These are phyloP conservation scores for Epinephelus malabaricus DNA, from an alignment of 2,797 vertebrate genomes.

Conservation along the genomic window DNA sequence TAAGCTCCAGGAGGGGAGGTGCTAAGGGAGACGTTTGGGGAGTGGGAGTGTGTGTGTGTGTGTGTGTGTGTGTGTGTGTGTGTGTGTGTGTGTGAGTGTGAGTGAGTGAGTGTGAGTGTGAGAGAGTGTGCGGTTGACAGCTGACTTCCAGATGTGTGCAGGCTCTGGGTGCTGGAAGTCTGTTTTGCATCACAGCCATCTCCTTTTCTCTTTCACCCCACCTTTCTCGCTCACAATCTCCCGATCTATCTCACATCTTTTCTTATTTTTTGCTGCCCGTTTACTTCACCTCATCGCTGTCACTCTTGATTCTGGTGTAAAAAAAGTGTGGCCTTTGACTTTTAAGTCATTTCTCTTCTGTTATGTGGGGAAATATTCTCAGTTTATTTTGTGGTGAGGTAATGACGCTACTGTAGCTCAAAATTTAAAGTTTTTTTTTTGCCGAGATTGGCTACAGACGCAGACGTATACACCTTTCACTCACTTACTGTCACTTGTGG, in stretches of 20 bases:
- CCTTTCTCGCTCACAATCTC: conserved; percentile 46
- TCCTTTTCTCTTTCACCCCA: conserved; percentile 58
- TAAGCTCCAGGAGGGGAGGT: conserved; percentile 78
- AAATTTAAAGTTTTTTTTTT: not conserved
- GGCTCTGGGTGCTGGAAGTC: conserved; percentile 75
- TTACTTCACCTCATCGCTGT: conserved; percentile 10
- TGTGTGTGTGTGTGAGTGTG: conserved; percentile 49
- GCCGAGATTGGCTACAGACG: not conserved
- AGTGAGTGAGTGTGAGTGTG: not conserved
- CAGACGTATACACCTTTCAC: conserved; percentile 28
- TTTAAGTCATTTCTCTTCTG: not conserved
- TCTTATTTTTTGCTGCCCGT: not conserved
- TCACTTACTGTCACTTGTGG: conserved; percentile 47
- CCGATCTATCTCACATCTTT: conserved; percentile 23
- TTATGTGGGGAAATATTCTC: not conserved
- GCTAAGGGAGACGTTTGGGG: conserved; percentile 64
- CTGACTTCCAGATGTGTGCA: conserved; percentile 89
- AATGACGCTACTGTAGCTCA: not conserved
- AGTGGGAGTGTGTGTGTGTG: conserved; percentile 54
- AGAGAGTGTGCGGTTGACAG: conserved; percentile 81
- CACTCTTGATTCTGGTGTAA: not conserved
- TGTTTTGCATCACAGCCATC: conserved; percentile 83
- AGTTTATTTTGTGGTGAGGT: not conserved
- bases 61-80: conserved; percentile 56
- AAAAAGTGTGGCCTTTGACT: not conserved